A percentile compares a stretch with the other conserved stretches of the same genome.
phyloP scores from a whole-genome alignment of 2,888 invertebrate species.

The Noctua comes region DNA sequence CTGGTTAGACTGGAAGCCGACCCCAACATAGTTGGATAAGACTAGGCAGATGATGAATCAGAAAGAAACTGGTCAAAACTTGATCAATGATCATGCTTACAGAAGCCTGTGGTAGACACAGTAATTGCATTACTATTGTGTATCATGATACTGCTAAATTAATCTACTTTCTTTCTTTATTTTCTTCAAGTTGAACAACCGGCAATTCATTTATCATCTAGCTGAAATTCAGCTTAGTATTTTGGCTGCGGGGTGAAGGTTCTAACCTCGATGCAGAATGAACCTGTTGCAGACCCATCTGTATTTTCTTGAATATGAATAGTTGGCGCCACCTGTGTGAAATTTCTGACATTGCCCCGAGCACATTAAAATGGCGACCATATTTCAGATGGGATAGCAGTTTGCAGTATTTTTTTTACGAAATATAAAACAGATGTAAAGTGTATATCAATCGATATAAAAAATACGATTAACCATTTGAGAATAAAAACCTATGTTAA shows the following conservation, averaged over 20 bases:
- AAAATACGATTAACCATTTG: not conserved
- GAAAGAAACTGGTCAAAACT: not conserved
- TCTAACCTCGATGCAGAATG: slow-evolving; percentile 26
- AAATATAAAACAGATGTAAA: not conserved
- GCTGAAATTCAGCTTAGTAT: slow-evolving; percentile 9
- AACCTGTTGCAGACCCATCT: slow-evolving; percentile 37
- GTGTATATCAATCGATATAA: not conserved
- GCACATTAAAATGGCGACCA: slow-evolving; percentile 20
- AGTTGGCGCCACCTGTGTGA: slow-evolving; percentile 41
- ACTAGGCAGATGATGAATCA: too few species aligned
- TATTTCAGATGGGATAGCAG: not conserved
- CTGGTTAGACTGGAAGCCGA: too few species aligned
- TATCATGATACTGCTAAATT: not conserved
- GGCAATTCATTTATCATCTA: not conserved
- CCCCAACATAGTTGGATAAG: too few species aligned
- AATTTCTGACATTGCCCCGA: slow-evolving; percentile 34
- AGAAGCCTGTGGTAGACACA: not conserved
- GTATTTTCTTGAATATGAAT: slow-evolving; percentile 37
- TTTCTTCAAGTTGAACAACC: slow-evolving; percentile 6
- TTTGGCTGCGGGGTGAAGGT: slow-evolving; percentile 2
- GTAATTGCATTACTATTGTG: slow-evolving; percentile 7
- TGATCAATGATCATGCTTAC: not conserved
- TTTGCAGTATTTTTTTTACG: not conserved
- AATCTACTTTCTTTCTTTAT: not conserved
- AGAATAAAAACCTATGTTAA: not conserved